Conservation (phyloP, 2,797 vertebrate genomes). For the Sebastolobus alascanus region DNA sequence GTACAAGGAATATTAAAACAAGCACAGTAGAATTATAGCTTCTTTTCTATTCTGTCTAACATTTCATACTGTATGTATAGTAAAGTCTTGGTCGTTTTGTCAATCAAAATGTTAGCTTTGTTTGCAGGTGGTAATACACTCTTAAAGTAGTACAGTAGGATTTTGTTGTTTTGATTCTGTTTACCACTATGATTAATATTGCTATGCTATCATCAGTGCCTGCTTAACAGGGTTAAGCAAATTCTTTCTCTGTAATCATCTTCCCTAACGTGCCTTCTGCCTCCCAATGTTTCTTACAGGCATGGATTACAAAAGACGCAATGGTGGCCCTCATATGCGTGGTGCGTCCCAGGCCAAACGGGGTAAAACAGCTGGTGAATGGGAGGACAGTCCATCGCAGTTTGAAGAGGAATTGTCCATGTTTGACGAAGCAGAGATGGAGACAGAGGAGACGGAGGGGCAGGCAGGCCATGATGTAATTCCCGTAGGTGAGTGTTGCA, state of each 20-base stretch:
- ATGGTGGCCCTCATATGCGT: conserved; percentile 60
- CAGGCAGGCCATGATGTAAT: conserved; percentile 85
- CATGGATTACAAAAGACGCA: conserved; percentile 89
- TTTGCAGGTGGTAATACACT: not conserved
- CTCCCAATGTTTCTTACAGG: conserved; percentile 17
- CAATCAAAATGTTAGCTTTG: not conserved
- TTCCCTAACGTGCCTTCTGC: not conserved
- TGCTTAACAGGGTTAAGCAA: not conserved
- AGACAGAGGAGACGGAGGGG: conserved; percentile 85
- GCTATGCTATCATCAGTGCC: not conserved
- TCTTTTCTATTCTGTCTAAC: not conserved
- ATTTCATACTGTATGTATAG: not conserved
- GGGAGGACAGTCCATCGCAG: conserved; percentile 90
- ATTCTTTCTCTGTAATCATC: not conserved
- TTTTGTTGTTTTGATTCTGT: not conserved
- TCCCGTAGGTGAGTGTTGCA: conserved; percentile 79
- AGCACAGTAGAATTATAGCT: accelerated
- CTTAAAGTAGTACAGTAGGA: not conserved
- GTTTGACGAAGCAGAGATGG: conserved; percentile 89
- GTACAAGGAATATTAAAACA: not conserved
- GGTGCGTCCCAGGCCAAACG: conserved; percentile 84
- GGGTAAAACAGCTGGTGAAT: conserved; percentile 76
- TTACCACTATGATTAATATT: not conserved
- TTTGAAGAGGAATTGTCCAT: conserved; percentile 91
- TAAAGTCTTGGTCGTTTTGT: not conserved